Conservation (phyloP, 92 coral and sea anemone genomes). For the Ricordea florida region DNA sequence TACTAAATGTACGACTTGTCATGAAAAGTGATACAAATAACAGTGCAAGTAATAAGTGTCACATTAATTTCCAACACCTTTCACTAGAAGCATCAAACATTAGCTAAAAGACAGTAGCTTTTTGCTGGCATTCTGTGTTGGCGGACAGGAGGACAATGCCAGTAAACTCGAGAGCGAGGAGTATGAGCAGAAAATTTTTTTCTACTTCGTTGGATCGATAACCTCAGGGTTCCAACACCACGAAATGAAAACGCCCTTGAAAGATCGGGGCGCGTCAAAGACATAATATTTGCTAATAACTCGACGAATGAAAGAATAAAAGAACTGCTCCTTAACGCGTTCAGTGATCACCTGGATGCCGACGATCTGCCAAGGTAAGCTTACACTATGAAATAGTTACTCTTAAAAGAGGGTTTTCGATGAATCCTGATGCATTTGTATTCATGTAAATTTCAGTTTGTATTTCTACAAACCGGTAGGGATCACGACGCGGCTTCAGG, state of each 20-base stretch:
- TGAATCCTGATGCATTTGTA: constrained; percentile 1
- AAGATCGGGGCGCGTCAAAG: constrained; percentile 12
- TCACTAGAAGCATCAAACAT: constrained; percentile 4
- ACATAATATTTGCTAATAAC: background rate
- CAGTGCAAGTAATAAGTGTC: constrained; percentile 1
- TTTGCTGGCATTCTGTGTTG: background rate
- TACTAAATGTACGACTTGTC: constrained; percentile 4
- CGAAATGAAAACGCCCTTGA: constrained; percentile 1
- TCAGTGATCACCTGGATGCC: background rate
- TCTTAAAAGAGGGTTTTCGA: background rate
- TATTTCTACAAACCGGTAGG: constrained; percentile 2
- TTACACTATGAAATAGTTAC: no score
- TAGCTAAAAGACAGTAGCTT: background rate
- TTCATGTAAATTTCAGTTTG: constrained; percentile 6
- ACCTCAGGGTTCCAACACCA: background rate
- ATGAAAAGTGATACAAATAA: constrained; percentile 7
- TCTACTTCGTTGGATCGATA: background rate
- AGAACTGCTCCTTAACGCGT: constrained; percentile 5
- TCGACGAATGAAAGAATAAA: background rate
- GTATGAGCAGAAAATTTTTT: background rate
- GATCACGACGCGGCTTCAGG: background rate
- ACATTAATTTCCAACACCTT: background rate
- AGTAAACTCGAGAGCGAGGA: background rate
- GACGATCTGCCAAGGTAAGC: constrained; percentile 2
- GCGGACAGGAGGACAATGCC: background rate